Conservation (phyloP, 2,113 vertebrate genomes). For the Atrichornis clamosus region DNA sequence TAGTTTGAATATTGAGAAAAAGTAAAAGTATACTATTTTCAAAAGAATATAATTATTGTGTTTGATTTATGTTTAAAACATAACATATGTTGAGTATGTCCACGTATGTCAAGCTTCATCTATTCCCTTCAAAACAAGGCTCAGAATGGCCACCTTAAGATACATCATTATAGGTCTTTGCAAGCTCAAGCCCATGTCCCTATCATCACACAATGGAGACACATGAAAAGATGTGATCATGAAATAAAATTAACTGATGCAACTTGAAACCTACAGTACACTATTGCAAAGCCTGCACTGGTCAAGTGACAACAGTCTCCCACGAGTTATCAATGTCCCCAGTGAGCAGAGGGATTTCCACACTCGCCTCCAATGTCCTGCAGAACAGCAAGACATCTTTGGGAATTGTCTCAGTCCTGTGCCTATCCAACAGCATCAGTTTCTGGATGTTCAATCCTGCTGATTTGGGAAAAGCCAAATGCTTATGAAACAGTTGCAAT, state of each 20-base stretch:
- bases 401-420: neutral
- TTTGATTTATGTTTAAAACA: neutral
- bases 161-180: neutral
- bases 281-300: neutral
- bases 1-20: neutral
- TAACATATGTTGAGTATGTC: neutral
- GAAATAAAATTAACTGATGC: neutral
- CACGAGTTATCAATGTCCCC: accelerated
- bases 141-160: neutral
- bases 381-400: neutral
- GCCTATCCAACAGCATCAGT: neutral
- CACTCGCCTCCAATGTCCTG: accelerated
- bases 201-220: neutral
- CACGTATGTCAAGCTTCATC: neutral
- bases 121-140: neutral
- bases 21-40: neutral
- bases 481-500: neutral
- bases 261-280: neutral
- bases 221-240: neutral
- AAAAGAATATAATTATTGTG: neutral
- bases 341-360: neutral
- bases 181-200: neutral
- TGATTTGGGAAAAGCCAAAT: neutral
- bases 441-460: neutral
- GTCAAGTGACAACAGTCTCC: neutral